Percentiles rank a stretch among this genome's conserved stretches.
Conservation (phyloP, 2,888 invertebrate species). For the Yponomeuta plumbellus region DNA sequence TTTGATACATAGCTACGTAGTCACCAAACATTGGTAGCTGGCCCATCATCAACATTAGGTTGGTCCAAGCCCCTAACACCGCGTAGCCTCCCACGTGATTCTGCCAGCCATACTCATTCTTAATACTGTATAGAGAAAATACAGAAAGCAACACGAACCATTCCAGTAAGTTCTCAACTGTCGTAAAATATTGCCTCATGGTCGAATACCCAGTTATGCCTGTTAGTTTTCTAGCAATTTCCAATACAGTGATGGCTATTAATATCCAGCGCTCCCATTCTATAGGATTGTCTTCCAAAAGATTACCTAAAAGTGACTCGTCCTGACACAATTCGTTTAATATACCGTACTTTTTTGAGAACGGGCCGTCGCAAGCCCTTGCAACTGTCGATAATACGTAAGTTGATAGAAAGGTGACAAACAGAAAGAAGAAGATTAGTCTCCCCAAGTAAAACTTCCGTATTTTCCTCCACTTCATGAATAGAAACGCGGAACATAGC, state of each 20-base stretch:
- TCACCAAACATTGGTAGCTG: conserved; percentile 92
- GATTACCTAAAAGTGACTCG: conserved; percentile 83
- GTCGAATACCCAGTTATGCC: conserved; percentile 89
- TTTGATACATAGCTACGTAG: conserved; percentile 93
- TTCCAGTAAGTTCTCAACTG: conserved; percentile 89
- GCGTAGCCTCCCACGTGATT: conserved; percentile 92
- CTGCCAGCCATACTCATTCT: conserved; percentile 88
- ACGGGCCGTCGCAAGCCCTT: conserved; percentile 77
- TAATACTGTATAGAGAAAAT: conserved; percentile 86
- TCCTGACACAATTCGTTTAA: conserved; percentile 84
- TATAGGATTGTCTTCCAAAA: conserved; percentile 84
- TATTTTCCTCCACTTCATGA: conserved; percentile 93
- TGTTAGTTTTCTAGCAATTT: conserved; percentile 86
- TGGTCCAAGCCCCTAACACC: conserved; percentile 90
- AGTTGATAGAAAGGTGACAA: conserved; percentile 85
- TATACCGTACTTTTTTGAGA: conserved; percentile 68
- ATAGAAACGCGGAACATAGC: conserved; percentile 89
- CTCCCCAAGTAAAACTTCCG: conserved; percentile 90
- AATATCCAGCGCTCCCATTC: conserved; percentile 88
- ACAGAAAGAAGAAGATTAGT: conserved; percentile 86
- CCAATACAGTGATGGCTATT: conserved; percentile 85
- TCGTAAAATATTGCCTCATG: conserved; percentile 85
- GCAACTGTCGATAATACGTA: conserved; percentile 89
- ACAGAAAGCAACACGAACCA: conserved; percentile 91
- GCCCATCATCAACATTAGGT: conserved; percentile 92